Evolutionary conservation across 2,113 vertebrate species (phyloP).

Genomic region (Colinus virginianus): DNA sequence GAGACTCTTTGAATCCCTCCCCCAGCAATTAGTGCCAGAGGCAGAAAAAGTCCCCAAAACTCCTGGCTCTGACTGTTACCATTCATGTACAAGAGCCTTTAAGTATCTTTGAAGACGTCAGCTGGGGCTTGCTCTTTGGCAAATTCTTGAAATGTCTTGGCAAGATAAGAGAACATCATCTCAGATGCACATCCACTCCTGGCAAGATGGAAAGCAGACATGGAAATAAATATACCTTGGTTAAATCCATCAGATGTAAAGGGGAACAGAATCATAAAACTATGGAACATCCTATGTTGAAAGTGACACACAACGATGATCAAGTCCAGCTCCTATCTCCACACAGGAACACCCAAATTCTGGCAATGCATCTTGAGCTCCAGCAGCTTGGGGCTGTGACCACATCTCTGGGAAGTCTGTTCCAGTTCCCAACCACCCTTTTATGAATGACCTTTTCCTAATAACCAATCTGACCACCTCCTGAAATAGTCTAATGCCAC

Average conservation of each 20-base stretch:
- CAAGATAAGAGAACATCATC: not conserved
- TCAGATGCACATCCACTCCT: not conserved
- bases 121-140: not conserved
- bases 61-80: not conserved
- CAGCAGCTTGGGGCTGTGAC: not conserved
- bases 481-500: not conserved
- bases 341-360: not conserved
- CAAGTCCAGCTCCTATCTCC: not conserved
- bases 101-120: not conserved
- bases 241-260: not conserved
- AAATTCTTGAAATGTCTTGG: not conserved
- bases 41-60: constrained; percentile 2
- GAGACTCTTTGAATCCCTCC: not conserved
- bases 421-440: not conserved
- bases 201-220: not conserved
- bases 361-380: not conserved
- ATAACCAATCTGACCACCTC: no score
- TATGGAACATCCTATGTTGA: not conserved
- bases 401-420: not conserved
- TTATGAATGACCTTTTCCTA: not conserved
- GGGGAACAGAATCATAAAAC: not conserved
- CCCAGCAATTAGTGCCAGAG: not conserved
- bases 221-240: not conserved
- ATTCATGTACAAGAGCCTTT: not conserved
- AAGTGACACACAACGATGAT: not conserved